Evolutionary conservation across 1,140 invertebrate genomes (phyloP).

Genomic region (Eufriesea mexicana): DNA sequence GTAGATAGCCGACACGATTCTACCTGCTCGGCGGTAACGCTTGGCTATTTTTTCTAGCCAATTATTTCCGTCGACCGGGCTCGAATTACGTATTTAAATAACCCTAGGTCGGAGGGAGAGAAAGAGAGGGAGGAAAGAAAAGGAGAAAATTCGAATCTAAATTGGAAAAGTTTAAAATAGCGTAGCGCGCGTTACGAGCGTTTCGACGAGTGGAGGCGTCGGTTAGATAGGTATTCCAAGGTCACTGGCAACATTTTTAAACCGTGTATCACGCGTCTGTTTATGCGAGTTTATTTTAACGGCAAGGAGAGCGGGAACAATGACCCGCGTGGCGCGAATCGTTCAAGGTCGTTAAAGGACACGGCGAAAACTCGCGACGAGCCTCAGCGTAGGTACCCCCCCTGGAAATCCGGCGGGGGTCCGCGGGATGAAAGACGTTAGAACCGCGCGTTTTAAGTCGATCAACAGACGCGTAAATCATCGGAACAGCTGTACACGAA

Average conservation of each 20-base stretch:
- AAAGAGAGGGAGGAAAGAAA: too few relatives aligned
- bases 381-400: too few relatives aligned
- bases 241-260: slow-evolving; percentile 7
- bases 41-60: too few relatives aligned
- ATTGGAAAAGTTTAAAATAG: background rate
- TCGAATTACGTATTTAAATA: background rate
- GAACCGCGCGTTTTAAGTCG: background rate
- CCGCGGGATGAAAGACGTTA: too few relatives aligned
- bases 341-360: background rate
- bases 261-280: background rate
- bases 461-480: background rate
- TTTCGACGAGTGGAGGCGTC: background rate
- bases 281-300: background rate
- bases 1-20: background rate
- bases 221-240: background rate
- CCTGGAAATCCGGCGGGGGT: too few relatives aligned
- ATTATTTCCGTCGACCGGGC: background rate
- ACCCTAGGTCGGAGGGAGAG: too few relatives aligned
- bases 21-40: background rate
- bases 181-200: background rate
- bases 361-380: too few relatives aligned
- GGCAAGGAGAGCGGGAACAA: too few relatives aligned
- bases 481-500: background rate
- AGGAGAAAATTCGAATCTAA: background rate
- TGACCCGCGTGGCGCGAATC: background rate